Evolutionary conservation across 2,888 invertebrate species (phyloP), one percentile per base, ranked within the genome.

Genomic region (Heliconius hortense): DNA sequence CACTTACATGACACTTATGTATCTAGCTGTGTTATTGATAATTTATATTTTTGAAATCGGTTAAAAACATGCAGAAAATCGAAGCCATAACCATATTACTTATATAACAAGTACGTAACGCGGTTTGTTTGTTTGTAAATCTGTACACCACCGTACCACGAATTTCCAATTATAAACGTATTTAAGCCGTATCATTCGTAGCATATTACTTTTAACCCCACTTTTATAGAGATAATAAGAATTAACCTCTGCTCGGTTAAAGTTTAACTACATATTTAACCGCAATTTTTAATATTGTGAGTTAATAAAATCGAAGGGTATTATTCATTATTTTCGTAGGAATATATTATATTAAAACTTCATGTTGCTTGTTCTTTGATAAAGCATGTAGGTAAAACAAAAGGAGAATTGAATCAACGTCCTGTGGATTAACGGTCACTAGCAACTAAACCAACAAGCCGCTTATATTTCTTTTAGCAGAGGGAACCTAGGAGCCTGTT

Each of bases 161-260:
- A 26, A 68, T 18, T 21, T 53, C 53, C 68, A 68, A 68, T 28
- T 68, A 68, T 68, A 21, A 53, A 68, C 35, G 10, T 66, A 66
- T 66, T 43, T 24, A 39, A 66, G 13, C 5, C 5, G 2, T 24
- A 66, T 66, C 24, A 39, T 31, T 66, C 43, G n/a, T 66, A 66
- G 24, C 4, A 10, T 66, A 43, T 66, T 66, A 24, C 24, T 66
- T 39, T 66, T 66, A 66, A 39, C 26, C 28, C 28, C 26, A 62
- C 62, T 26, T 66, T 15, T 24, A 15, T n/a, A 39, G 15, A 66
- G 24, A 66, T 66, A 66, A 66, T n/a, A 66, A 66, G n/a, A 66
- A 24, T 66, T n/a, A 66, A 66, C 35, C 66, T 35, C 66, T 15
- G 39, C 13, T 39, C 21, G 35, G 24, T 66, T 24, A 24, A 26